Conservation (phyloP, 1,140 invertebrate genomes). For the Adoxophyes honmai region DNA sequence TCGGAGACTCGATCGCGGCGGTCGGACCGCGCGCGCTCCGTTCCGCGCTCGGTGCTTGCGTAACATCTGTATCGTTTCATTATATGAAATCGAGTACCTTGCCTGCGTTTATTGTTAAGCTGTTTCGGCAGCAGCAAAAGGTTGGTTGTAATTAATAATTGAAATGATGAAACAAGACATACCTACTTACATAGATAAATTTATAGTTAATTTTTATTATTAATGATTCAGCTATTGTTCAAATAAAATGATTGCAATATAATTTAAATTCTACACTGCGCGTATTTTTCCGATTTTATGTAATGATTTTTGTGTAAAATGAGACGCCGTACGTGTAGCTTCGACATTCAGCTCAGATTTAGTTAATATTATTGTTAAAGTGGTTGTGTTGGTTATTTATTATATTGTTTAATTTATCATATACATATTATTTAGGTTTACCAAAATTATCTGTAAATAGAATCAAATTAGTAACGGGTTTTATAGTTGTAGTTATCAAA, state of each 20-base stretch:
- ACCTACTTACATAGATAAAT: slow-evolving; percentile 1
- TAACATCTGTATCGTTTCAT: slow-evolving; percentile 8
- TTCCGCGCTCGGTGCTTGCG: slow-evolving; percentile 22
- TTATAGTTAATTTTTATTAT: not conserved
- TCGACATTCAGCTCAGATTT: slow-evolving; percentile 31
- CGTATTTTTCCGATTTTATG: slow-evolving; percentile 13
- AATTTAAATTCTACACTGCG: not conserved
- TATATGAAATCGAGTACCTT: slow-evolving; percentile 16
- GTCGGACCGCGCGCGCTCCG: not conserved
- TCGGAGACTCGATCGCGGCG: not conserved
- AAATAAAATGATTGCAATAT: slow-evolving; percentile 1
- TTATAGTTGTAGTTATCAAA: slow-evolving; percentile 47
- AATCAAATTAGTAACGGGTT: slow-evolving; percentile 51
- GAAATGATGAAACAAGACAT: not conserved
- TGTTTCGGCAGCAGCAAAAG: not conserved
- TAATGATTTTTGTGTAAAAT: slow-evolving; percentile 36
- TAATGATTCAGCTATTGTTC: slow-evolving; percentile 6
- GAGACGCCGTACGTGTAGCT: slow-evolving; percentile 27
- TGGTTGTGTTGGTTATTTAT: slow-evolving; percentile 74
- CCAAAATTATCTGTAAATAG: slow-evolving; percentile 56
- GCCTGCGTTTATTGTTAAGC: slow-evolving; percentile 6
- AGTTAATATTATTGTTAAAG: slow-evolving; percentile 42
- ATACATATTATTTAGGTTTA: slow-evolving; percentile 54
- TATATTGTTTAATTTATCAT: slow-evolving; percentile 60
- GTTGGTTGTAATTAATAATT: slow-evolving; percentile 4